Evolutionary conservation across 2,113 vertebrate genomes (phyloP), one percentile per base, ranked within the genome.

Genomic region (Scomber scombrus): DNA sequence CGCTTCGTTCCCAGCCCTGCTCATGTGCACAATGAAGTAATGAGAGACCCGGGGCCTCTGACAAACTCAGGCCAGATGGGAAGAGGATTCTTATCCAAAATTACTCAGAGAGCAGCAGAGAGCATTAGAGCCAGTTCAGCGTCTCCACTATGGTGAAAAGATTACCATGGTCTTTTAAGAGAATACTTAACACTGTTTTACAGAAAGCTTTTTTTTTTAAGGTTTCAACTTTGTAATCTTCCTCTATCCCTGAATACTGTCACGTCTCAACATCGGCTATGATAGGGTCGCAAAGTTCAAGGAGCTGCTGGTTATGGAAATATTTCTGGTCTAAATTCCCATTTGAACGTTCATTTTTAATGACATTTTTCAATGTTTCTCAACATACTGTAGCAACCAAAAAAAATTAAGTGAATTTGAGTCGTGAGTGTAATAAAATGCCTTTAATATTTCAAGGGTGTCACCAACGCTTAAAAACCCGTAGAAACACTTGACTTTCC

Each of bases 61-160:
- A 83, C 85, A 94, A 93, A 92, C 91, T 93, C 85, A 80, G 92
- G 88, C 91, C 92, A 93, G 93, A 94, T 94, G 93, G 92, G 81
- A 76, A 90, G 85, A 88, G 54, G 86, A 91, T 85, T 81, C 86
- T 85, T 81, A 81, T 67, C 75, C 65, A 83, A 88, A 91, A 93
- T 85, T 85, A 92, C 77, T 86, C 78, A 26, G 23, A 26, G 23
- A 83, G 86, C 65, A 80, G 80, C 85, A 86, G 40, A 81, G 76
- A 75, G 80, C 73, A 80, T 84, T 85, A 84, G 43, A 88, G 74
- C 56, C 63, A 63, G 23, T 61, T 71, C 66, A 80, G 73, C 88
- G 71, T 73, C 47, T 88, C 80, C 26, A 81, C 82, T 51, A 54
- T 15, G 0, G 51, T 80, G 79, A 83, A 89, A 82, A 83, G 72